phyloP scores from a whole-genome alignment of 2,888 invertebrate genomes.

The Gymnocheta viridis region DNA sequence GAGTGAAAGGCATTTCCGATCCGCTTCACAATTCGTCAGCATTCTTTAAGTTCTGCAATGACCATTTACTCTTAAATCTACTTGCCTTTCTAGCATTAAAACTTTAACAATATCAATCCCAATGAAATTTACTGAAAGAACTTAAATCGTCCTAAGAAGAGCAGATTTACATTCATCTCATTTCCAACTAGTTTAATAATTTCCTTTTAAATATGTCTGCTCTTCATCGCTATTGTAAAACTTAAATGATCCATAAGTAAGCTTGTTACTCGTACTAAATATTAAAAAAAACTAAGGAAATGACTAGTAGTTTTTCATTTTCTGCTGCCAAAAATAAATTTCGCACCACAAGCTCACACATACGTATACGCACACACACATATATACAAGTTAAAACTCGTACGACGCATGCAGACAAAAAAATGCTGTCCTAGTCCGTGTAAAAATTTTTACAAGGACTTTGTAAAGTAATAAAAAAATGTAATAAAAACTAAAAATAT shows the following conservation, averaged over 20 bases:
- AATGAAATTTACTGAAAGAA: neutral
- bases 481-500: neutral
- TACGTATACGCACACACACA: neutral
- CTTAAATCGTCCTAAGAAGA: neutral
- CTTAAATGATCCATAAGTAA: constrained; percentile 57
- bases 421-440: constrained; percentile 1
- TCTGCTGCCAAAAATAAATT: neutral
- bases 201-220: constrained; percentile 41
- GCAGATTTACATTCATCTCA: constrained; percentile 2
- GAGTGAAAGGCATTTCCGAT: too few relatives aligned
- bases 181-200: constrained; percentile 51
- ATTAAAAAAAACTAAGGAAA: constrained; percentile 24
- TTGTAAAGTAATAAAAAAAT: neutral
- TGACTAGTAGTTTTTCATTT: constrained; percentile 43
- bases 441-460: constrained; percentile 20
- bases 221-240: constrained; percentile 33
- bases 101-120: neutral
- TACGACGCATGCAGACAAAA: constrained; percentile 3
- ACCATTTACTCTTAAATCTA: neutral
- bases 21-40: neutral
- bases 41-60: neutral
- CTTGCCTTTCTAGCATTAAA: neutral
- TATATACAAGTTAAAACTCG: neutral
- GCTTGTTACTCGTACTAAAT: constrained; percentile 2
- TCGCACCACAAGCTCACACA: neutral